A percentile compares a stretch with the other conserved stretches of the same genome.
Conservation (phyloP, 2,888 invertebrate species). For the Ichneumoninae sp. region DNA sequence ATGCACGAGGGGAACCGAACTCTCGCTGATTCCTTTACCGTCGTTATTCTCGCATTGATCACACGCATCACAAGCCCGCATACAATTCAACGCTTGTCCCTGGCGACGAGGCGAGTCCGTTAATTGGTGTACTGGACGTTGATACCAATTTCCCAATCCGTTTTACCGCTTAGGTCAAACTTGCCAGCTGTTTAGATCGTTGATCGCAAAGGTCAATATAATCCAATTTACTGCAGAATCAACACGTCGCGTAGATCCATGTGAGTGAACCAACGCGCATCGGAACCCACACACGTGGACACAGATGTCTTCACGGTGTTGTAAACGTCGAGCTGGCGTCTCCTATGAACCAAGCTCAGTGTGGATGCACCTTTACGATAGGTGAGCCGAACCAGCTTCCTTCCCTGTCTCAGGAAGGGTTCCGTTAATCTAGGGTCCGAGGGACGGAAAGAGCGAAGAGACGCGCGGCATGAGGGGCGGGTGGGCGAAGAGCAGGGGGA, state of each 20-base stretch:
- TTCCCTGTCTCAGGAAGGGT: conserved; percentile 79
- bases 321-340: conserved; percentile 1
- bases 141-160: too few relatives aligned
- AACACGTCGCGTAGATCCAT: background rate
- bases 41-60: background rate
- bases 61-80: background rate
- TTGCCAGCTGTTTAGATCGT: background rate
- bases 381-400: conserved; percentile 79
- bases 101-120: too few relatives aligned
- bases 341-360: conserved; percentile 27
- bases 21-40: background rate
- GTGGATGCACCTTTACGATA: conserved; percentile 77
- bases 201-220: background rate
- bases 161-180: too few relatives aligned
- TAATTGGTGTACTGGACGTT: too few relatives aligned
- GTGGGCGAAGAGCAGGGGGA: conserved; percentile 41
- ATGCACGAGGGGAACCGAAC: background rate
- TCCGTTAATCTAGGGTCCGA: conserved; percentile 82
- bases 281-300: background rate
- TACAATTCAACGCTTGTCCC: too few relatives aligned
- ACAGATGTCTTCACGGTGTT: background rate
- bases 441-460: conserved; percentile 71
- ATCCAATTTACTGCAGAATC: background rate
- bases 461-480: conserved; percentile 47
- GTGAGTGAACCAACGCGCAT: background rate